Base-by-base conservation (phyloP, 2,113 vertebrate species). In the Hippocampus barbouri region DNA sequence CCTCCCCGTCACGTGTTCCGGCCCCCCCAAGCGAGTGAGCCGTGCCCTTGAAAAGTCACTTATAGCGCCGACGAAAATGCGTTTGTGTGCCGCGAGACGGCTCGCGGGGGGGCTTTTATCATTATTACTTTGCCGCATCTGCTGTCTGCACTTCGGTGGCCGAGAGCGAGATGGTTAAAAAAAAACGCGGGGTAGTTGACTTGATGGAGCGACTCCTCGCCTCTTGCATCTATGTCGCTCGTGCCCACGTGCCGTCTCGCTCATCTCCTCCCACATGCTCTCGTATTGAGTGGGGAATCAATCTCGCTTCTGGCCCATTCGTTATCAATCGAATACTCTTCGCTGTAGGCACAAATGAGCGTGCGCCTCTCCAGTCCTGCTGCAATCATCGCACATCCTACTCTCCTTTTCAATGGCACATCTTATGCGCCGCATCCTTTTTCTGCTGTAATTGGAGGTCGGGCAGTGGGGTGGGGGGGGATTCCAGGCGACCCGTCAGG, bases 201-300 rank as follows among this genome's bases (percentile, higher is more conserved):
- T 85, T 71, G 74, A 84, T 81, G 73, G 79, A 80, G 61, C 81
- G 74, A 85, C 77, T 73, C 69, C 74, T 80, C 68, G 57, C 60
- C 75, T 64, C 68, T 70, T 81, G 66, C 71, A 75, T 81, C 83
- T 34, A 65, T 72, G 73, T 70, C 80, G 75, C 74, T 57, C n/a
- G 67, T 74, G 78, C 81, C 74, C 82, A 80, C 85, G 79, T 77
- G 79, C 71, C 71, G 74, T 86, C 60, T 75, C 81, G 62, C 69
- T 86, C 84, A 77, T 84, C 81, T 86, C 88, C 86, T 85, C 86
- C 84, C 86, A 89, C 85, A 67, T 78, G 69, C 84, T 88, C 85
- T 90, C 89, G 82, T 83, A 71, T 79, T 57, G 82, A 85, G 86
- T 81, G 87, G 85, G 84, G 87, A 86, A 85, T 87, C 85, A 83